Evolutionary conservation across 2,113 vertebrate genomes (phyloP), one percentile per base, ranked within the genome.

Genomic region (Microcebus murinus): DNA sequence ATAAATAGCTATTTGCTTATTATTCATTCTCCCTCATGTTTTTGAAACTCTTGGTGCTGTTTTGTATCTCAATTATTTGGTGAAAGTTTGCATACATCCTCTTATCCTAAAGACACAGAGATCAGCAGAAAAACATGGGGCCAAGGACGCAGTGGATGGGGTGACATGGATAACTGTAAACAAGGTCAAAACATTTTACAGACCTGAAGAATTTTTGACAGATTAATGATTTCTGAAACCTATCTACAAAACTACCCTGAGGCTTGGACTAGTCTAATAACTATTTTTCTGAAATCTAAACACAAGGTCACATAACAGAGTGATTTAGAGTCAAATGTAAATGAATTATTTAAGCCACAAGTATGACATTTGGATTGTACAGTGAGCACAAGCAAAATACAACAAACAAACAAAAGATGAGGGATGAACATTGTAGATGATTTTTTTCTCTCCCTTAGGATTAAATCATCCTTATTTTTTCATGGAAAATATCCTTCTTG

Each of bases 211-310:
- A 50, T 13, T 61, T 85, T 25, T 91, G 96, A 93, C 76, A 79
- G 80, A 4, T 15, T 96, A 95, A 95, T 97, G 63, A 94, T 71
- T 91, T 90, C 76, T 71, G 63, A 93, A 95, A 90, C 13, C 73
- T 73, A 94, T 94, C 87, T 96, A 13, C 11, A 85, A 90, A 95
- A 55, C 39, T 67, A 71, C 25, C 12, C 63, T 65, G 84, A 90
- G 86, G 20, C 50, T 92, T 81, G 36, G n/a, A 73, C 39, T 86
- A 59, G 4, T 79, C 17, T 96, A 91, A 95, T 94, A 93, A 95
- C 42, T 96, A 39, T 94, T 97, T 97, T 94, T 76, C 45, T 91
- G 29, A 94, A 97, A 63, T 96, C 55, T 81, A 89, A 94, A 89
- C 34, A 76, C 1, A 1, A 95, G 89, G 89, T 97, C 93, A 84